These are phyloP conservation scores for Malacosoma neustria DNA, from an alignment of 2,888 invertebrate species.

Conservation along the genomic window DNA sequence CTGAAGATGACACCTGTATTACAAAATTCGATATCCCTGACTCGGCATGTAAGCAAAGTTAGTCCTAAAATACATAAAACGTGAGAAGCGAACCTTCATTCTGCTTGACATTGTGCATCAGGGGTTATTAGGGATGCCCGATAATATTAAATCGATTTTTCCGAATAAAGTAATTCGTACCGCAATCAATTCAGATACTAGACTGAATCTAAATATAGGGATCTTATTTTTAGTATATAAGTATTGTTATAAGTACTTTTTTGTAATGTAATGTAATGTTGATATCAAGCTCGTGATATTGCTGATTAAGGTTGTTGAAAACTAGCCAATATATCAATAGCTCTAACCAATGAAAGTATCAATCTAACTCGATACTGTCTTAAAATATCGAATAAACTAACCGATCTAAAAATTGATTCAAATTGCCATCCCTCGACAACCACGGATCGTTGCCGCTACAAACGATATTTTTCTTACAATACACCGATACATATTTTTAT, in stretches of 20 bases:
- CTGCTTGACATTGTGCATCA: conserved; percentile 29
- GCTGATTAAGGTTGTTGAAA: background rate
- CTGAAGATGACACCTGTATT: conserved; percentile 39
- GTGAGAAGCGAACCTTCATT: conserved; percentile 38
- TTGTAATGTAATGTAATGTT: background rate
- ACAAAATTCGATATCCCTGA: conserved; percentile 38
- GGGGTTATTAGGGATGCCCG: no score
- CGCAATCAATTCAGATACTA: no score
- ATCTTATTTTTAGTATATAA: no score
- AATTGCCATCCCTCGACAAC: no score
- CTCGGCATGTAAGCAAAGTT: conserved; percentile 39
- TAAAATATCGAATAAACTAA: background rate
- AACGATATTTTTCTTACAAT: conserved; percentile 54
- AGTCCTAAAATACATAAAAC: conserved; percentile 28
- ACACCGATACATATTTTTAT: conserved; percentile 66
- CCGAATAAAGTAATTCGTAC: no score
- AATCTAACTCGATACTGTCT: background rate
- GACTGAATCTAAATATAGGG: no score
- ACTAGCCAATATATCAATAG: background rate
- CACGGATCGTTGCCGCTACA: no score
- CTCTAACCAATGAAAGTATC: background rate
- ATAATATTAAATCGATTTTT: no score
- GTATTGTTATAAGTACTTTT: no score
- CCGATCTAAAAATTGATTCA: conserved; percentile 7
- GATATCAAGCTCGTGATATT: background rate